Conservation (phyloP, 2,888 invertebrate species). For the Ligdia adustata region DNA sequence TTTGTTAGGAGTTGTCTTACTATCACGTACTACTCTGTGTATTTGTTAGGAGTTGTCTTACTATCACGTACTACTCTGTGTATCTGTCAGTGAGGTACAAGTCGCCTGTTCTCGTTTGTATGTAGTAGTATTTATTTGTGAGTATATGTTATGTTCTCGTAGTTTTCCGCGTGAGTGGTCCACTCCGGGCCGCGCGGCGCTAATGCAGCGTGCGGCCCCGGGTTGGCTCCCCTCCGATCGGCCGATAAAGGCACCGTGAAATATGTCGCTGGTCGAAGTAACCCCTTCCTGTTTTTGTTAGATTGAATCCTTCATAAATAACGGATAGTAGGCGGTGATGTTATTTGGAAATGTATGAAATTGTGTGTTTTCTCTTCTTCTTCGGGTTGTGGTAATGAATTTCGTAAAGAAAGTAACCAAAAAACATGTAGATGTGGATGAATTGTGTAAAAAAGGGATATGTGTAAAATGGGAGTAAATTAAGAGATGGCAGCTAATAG, state of each 20-base stretch:
- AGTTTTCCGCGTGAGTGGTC: slow-evolving; percentile 44
- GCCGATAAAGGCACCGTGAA: slow-evolving; percentile 31
- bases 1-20: too few relatives aligned
- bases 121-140: slow-evolving; percentile 43
- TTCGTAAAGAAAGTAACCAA: too few relatives aligned
- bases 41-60: too few relatives aligned
- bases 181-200: slow-evolving; percentile 18
- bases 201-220: slow-evolving; percentile 21
- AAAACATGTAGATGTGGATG: too few relatives aligned
- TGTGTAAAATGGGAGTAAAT: too few relatives aligned
- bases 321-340: neutral
- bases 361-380: too few relatives aligned
- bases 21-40: too few relatives aligned
- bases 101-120: slow-evolving; percentile 15
- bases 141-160: slow-evolving; percentile 37
- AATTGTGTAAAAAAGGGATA: too few relatives aligned
- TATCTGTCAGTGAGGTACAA: too few relatives aligned
- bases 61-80: neutral
- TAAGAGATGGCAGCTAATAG: too few relatives aligned
- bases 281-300: slow-evolving; percentile 20
- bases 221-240: slow-evolving; percentile 29
- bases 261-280: slow-evolving; percentile 22
- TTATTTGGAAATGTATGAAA: too few relatives aligned
- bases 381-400: too few relatives aligned
- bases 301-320: slow-evolving; percentile 13